Evolutionary conservation across 1,140 invertebrate genomes (phyloP).

Genomic region (Drosophila kikkawai): DNA sequence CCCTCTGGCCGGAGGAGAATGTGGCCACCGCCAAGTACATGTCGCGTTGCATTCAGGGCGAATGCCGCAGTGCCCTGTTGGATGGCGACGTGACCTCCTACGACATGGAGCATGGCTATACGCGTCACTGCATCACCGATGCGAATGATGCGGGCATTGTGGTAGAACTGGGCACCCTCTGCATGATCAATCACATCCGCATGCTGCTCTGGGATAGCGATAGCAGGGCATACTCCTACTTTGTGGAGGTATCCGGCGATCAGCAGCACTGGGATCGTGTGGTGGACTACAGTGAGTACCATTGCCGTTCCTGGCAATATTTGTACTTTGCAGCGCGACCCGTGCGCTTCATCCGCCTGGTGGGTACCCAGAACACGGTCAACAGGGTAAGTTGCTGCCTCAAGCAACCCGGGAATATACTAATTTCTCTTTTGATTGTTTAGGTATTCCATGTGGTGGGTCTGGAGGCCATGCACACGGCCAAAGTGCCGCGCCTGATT

Average conservation of each 20-base stretch:
- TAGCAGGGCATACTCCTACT: conserved; percentile 97
- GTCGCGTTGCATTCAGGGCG: conserved; percentile 94
- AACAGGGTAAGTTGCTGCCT: conserved; percentile 89
- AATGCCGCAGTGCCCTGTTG: conserved; percentile 93
- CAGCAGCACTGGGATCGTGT: conserved; percentile 97
- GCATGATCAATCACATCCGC: conserved; percentile 96
- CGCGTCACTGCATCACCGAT: conserved; percentile 96
- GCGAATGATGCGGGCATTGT: conserved; percentile 90
- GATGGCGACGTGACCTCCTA: conserved; percentile 91
- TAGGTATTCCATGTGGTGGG: conserved; percentile 97
- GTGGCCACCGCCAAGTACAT: conserved; percentile 92
- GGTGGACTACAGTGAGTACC: conserved; percentile 95
- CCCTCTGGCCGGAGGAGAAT: conserved; percentile 94
- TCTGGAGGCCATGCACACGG: conserved; percentile 95
- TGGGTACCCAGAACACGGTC: conserved; percentile 97
- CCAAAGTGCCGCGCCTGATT: conserved; percentile 90
- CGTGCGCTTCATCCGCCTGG: conserved; percentile 94
- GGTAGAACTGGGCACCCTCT: conserved; percentile 93
- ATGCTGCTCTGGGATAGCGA: conserved; percentile 98
- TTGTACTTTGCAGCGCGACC: conserved; percentile 96
- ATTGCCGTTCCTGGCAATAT: conserved; percentile 98
- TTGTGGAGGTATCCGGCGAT: conserved; percentile 98
- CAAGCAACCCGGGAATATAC: no score
- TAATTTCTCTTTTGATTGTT: no score
- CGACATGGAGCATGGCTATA: conserved; percentile 89